Conservation (phyloP, 2,797 vertebrate genomes). For the Myotis myotis region DNA sequence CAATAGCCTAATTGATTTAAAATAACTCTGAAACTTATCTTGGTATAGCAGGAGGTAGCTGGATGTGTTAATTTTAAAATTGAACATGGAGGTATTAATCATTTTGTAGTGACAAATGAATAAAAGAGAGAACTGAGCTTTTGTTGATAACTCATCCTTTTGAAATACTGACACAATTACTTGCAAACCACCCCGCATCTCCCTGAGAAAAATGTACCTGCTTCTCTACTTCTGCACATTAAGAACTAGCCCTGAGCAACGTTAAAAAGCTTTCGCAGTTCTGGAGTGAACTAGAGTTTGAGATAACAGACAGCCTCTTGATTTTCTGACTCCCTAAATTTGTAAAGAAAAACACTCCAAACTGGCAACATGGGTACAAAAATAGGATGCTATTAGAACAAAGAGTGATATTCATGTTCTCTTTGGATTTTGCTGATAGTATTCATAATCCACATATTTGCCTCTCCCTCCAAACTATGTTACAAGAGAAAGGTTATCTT, state of each 20-base stretch:
- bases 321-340: background rate
- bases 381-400: background rate
- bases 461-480: background rate
- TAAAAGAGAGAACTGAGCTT: constrained; percentile 18
- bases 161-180: constrained; percentile 27
- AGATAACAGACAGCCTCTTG: background rate
- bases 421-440: background rate
- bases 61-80: constrained; percentile 16
- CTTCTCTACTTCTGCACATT: background rate
- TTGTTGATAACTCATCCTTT: background rate
- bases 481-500: background rate
- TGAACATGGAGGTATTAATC: background rate
- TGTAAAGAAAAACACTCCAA: background rate
- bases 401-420: background rate
- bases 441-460: background rate
- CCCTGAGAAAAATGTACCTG: background rate
- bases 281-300: background rate
- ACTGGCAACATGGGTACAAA: background rate
- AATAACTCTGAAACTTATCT: constrained; percentile 9
- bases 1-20: background rate
- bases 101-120: constrained; percentile 10
- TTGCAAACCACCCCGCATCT: background rate
- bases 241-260: background rate
- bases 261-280: background rate
- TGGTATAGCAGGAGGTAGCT: background rate